Evolutionary conservation across 2,797 vertebrate species (phyloP).

Genomic region (Myotis myotis): DNA sequence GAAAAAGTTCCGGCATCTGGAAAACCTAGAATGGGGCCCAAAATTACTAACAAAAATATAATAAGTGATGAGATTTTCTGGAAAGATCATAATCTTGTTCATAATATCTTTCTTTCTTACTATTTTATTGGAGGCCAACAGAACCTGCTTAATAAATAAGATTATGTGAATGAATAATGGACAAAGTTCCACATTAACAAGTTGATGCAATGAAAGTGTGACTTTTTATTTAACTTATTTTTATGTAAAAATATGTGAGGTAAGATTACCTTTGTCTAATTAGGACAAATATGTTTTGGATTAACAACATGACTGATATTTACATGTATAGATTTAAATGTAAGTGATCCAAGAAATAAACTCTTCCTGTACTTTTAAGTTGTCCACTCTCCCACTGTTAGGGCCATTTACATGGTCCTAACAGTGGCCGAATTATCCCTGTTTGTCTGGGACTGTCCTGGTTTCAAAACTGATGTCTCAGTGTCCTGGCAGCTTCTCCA

Average conservation of each 20-base stretch:
- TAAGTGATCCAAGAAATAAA: not conserved
- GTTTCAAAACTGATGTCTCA: not conserved
- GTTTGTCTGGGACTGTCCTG: not conserved
- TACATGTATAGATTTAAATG: not conserved
- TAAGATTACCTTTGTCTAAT: not conserved
- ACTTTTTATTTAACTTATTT: not conserved
- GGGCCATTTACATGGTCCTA: not conserved
- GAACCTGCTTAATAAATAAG: not conserved
- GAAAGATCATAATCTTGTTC: not conserved
- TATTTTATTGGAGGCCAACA: not conserved
- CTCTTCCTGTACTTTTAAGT: not conserved
- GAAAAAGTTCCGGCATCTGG: not conserved
- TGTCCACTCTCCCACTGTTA: not conserved
- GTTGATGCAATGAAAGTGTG: not conserved
- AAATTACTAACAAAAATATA: slow-evolving; percentile 11
- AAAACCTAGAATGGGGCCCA: not conserved
- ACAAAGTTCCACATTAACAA: not conserved
- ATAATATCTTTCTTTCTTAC: not conserved
- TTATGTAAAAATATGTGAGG: not conserved
- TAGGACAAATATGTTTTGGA: not conserved
- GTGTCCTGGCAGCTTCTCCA: not conserved
- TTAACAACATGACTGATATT: not conserved
- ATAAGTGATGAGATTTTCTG: not conserved
- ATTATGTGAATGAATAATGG: not conserved
- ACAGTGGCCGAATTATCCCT: not conserved